Evolutionary conservation across 2,888 invertebrate genomes (phyloP), one percentile per base, ranked within the genome.

Genomic region (Nasonovia ribisnigri): DNA sequence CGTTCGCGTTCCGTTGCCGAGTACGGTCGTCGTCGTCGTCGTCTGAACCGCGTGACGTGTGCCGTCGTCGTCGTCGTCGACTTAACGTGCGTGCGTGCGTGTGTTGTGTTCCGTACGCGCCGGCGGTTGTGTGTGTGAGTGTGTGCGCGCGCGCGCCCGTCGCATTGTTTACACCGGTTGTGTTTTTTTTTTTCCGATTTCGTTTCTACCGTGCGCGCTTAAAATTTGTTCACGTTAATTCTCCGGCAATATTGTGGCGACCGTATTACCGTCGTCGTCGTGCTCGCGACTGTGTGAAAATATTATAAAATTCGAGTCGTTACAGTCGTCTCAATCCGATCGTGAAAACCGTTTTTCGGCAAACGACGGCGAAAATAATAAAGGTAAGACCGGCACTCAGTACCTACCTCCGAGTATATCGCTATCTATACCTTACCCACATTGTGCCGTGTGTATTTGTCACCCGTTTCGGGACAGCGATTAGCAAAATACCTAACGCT

Each of bases 101-200:
- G 77, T n/a, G 89, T 48, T 90, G 60, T 67, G 24, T 36, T 77
- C 11, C 4, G 90, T 43, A 60, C 60, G 43, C 90, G 90, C n/a
- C 60, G 4, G 1, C 36, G 36, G 91, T 54, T 54, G 48, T 87
- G 91, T 11, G 84, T 54, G 60, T 8, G 42, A 84, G 84, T 46
- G n/a, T 42, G 86, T 13, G 46, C 16, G 46, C 87, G 91, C 84
- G 84, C 43, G 42, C 77, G 46, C 46, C 67, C 60, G 92, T 88
- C 24, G 92, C 51, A 88, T 88, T 67, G 87, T 90, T 86, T 84
- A 60, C 57, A 89, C 89, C 89, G 90, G 67, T 91, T 57, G 88
- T 88, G 57, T 43, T 54, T 54, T 54, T 54, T 77, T 84, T 90
- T 29, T n/a, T n/a, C n/a, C 10, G 4, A 10, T 77, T 84, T 54